Percentiles rank a stretch among this genome's conserved stretches.
These are phyloP conservation scores for Catharus fuscescens DNA, from an alignment of 2,113 vertebrate genomes.

Conservation along the genomic window DNA sequence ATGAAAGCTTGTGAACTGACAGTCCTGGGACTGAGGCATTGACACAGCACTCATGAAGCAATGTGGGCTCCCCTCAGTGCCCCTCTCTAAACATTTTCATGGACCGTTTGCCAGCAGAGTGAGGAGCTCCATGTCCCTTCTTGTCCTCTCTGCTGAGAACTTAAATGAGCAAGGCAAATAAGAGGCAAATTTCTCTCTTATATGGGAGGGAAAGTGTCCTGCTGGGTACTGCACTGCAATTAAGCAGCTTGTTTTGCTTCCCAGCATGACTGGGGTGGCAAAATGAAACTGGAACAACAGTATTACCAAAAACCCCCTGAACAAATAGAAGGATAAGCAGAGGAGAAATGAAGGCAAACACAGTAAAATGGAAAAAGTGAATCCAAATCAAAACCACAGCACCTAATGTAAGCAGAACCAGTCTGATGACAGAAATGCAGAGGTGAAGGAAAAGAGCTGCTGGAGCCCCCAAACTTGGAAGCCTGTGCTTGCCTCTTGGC, in stretches of 20 bases:
- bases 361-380: background rate
- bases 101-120: constrained; percentile 11
- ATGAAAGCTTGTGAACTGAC: background rate
- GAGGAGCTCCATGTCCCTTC: background rate
- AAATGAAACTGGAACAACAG: background rate
- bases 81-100: background rate
- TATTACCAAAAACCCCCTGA: background rate
- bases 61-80: background rate
- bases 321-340: background rate
- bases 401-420: background rate
- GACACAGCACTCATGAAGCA: background rate
- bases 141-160: background rate
- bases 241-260: constrained; percentile 32
- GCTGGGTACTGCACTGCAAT: constrained; percentile 21
- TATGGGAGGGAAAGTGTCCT: background rate
- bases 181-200: background rate
- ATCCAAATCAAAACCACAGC: background rate
- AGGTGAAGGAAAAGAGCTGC: background rate
- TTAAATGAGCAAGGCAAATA: constrained; percentile 1
- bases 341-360: background rate
- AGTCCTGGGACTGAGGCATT: fast-evolving
- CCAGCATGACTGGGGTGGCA: background rate
- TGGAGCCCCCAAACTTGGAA: background rate
- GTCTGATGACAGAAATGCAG: background rate
- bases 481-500: background rate